Evolutionary conservation across 1,140 invertebrate species (phyloP).

Genomic region (Drosophila sulfurigaster): DNA sequence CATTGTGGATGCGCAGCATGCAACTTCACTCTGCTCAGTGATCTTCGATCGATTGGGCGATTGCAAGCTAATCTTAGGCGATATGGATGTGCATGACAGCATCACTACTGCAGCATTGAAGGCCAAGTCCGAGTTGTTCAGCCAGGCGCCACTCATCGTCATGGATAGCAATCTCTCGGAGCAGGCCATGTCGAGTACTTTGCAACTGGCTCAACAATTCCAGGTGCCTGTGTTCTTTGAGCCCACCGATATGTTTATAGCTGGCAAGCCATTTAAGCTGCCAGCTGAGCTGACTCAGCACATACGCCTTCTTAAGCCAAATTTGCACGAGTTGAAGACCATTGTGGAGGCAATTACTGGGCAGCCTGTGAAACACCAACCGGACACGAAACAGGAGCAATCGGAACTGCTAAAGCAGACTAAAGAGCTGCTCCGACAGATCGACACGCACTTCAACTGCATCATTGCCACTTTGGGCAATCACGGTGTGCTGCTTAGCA

Average conservation of each 20-base stretch:
- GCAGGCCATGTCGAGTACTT: conserved; percentile 88
- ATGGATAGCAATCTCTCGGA: conserved; percentile 92
- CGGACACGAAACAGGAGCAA: conserved; percentile 23
- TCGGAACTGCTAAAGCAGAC: conserved; percentile 45
- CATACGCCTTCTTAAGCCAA: conserved; percentile 89
- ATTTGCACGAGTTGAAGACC: conserved; percentile 89
- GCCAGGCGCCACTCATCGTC: conserved; percentile 89
- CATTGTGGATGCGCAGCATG: conserved; percentile 75
- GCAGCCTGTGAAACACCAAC: conserved; percentile 18
- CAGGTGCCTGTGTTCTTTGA: conserved; percentile 90
- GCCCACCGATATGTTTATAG: conserved; percentile 88
- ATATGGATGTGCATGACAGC: conserved; percentile 92
- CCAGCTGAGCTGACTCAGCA: conserved; percentile 70
- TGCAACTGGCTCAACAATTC: conserved; percentile 87
- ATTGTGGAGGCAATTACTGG: conserved; percentile 84
- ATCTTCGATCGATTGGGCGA: conserved; percentile 91
- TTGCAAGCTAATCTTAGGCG: conserved; percentile 91
- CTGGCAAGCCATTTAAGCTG: conserved; percentile 86
- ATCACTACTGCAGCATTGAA: conserved; percentile 88
- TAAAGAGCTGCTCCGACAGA: conserved; percentile 52
- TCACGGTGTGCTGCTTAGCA: conserved; percentile 86
- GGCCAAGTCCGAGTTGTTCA: conserved; percentile 86
- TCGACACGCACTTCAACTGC: conserved; percentile 85
- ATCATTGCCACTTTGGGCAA: conserved; percentile 87
- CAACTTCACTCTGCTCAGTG: conserved; percentile 91